phyloP scores from a whole-genome alignment of 2,113 vertebrate genomes.

The Montifringilla adamsi region DNA sequence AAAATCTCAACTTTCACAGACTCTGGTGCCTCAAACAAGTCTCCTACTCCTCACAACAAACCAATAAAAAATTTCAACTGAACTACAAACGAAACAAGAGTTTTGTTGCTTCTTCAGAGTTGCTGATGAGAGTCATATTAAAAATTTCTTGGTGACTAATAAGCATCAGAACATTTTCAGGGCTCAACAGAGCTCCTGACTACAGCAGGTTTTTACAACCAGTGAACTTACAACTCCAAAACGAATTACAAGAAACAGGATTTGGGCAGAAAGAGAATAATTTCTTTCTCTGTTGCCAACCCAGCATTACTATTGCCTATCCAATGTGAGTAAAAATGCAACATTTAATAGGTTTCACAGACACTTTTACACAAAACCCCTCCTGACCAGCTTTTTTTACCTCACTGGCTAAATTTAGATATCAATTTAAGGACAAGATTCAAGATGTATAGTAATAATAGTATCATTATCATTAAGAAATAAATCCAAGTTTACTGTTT shows the following conservation, averaged over 20 bases:
- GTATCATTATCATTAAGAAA: neutral
- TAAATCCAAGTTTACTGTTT: neutral
- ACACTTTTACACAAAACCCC: neutral
- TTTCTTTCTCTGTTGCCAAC: neutral
- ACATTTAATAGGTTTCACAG: neutral
- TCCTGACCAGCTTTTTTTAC: neutral
- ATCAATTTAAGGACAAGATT: rapidly evolving
- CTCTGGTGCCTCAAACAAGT: conserved; percentile 17
- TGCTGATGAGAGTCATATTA: neutral
- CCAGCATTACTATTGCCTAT: neutral
- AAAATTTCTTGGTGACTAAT: neutral
- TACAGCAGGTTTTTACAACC: neutral
- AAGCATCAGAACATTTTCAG: neutral
- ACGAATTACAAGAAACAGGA: rapidly evolving
- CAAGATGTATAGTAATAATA: neutral
- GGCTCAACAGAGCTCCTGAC: neutral
- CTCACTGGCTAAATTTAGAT: neutral
- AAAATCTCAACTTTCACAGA: conserved; percentile 66
- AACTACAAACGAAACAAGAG: neutral
- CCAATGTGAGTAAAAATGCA: neutral
- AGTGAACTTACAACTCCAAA: neutral
- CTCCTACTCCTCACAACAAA: neutral
- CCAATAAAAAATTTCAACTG: neutral
- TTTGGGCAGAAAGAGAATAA: neutral
- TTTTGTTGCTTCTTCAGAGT: conserved; percentile 16